Evolutionary conservation across 2,113 vertebrate genomes (phyloP).

Genomic region (Turdus rufiventris): DNA sequence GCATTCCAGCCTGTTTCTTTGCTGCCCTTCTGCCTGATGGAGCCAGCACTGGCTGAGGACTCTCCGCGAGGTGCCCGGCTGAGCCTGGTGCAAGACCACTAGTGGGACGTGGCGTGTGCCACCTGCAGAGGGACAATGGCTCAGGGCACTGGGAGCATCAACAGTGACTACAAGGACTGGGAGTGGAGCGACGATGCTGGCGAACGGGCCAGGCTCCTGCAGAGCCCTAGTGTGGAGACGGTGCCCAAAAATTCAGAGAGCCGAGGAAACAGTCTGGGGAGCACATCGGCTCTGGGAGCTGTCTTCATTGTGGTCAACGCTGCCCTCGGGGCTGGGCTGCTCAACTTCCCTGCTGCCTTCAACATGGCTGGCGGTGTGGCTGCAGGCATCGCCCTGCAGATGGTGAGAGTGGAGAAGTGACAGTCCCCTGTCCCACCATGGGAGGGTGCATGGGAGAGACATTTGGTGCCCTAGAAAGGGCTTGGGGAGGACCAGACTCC

Average conservation of each 20-base stretch:
- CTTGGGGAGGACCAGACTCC: neutral
- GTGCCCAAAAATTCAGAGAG: slow-evolving; percentile 32
- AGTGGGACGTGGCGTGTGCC: neutral
- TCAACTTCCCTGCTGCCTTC: slow-evolving; percentile 97
- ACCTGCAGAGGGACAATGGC: slow-evolving; percentile 48
- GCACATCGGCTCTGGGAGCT: slow-evolving; percentile 79
- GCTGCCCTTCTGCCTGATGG: neutral
- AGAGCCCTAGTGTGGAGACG: slow-evolving; percentile 86
- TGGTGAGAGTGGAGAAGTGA: slow-evolving; percentile 75
- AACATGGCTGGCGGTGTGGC: slow-evolving; percentile 87
- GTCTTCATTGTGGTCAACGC: slow-evolving; percentile 97
- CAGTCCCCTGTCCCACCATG: neutral
- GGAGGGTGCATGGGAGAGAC: neutral
- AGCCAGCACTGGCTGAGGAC: neutral
- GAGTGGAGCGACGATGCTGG: slow-evolving; percentile 78
- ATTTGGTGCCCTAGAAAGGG: neutral
- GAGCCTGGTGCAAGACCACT: neutral
- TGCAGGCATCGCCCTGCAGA: slow-evolving; percentile 83
- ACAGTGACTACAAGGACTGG: slow-evolving; percentile 83
- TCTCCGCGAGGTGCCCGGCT: accelerated
- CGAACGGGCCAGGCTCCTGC: slow-evolving; percentile 86
- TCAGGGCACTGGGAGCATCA: slow-evolving; percentile 77
- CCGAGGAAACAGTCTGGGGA: slow-evolving; percentile 10
- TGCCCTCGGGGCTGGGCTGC: slow-evolving; percentile 90
- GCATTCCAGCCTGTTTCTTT: neutral